Evolutionary conservation across 1,140 invertebrate species (phyloP).

Genomic region (Penaeus japonicus): DNA sequence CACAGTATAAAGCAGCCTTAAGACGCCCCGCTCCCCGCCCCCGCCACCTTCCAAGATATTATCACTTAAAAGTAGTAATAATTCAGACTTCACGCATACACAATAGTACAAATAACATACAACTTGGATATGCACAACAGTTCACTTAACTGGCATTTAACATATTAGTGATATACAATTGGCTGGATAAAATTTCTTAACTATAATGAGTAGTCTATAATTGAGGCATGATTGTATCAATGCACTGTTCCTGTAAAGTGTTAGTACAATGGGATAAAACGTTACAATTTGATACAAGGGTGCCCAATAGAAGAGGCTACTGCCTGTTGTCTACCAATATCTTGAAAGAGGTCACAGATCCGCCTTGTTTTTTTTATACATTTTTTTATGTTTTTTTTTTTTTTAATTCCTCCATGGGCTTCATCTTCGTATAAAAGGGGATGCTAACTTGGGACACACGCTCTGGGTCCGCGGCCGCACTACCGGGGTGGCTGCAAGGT

Average conservation of each 20-base stretch:
- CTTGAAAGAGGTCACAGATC: constrained; percentile 54
- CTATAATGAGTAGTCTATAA: constrained; percentile 51
- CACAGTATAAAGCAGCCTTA: not conserved
- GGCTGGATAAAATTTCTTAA: constrained; percentile 56
- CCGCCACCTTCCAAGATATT: constrained; percentile 57
- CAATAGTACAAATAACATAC: constrained; percentile 57
- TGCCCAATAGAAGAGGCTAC: constrained; percentile 39
- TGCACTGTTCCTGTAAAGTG: constrained; percentile 34
- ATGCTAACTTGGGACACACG: constrained; percentile 48
- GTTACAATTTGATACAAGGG: constrained; percentile 44
- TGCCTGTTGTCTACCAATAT: constrained; percentile 49
- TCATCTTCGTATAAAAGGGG: constrained; percentile 54
- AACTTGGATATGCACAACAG: constrained; percentile 55
- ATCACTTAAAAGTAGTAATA: constrained; percentile 54
- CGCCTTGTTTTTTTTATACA: constrained; percentile 24
- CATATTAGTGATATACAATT: constrained; percentile 50
- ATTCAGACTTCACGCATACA: constrained; percentile 57
- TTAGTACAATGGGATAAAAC: constrained; percentile 27
- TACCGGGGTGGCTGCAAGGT: constrained; percentile 16
- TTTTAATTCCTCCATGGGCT: constrained; percentile 38
- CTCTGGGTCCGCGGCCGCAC: constrained; percentile 44
- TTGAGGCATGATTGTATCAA: constrained; percentile 54
- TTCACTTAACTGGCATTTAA: constrained; percentile 54
- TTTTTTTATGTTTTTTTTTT: too few relatives aligned
- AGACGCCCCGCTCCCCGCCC: constrained; percentile 41